Conservation (phyloP, 2,113 vertebrate species). For the Lepus europaeus region DNA sequence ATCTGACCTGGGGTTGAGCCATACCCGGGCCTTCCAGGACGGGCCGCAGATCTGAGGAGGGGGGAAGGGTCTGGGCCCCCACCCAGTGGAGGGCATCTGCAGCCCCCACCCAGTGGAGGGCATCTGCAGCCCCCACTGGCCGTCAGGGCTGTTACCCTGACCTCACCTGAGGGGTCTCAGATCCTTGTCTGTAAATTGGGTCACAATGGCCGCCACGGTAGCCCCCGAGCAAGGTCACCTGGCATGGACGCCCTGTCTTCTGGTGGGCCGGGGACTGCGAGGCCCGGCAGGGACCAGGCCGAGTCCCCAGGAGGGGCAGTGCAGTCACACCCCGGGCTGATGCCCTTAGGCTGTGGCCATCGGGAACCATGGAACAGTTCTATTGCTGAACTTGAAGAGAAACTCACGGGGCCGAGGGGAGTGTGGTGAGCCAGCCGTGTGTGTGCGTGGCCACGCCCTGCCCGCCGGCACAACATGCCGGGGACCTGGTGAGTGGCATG, state of each 20-base stretch:
- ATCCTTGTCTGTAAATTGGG: constrained; percentile 39
- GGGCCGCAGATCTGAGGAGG: not conserved
- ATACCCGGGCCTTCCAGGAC: not conserved
- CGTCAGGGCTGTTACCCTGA: not conserved
- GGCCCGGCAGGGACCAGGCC: not conserved
- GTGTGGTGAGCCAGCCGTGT: too few relatives aligned
- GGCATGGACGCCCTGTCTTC: not conserved
- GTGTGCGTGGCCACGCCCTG: too few relatives aligned
- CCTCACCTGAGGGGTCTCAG: not conserved
- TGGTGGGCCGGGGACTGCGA: not conserved
- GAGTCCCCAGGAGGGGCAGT: not conserved
- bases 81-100: too few relatives aligned
- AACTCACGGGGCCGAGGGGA: too few relatives aligned
- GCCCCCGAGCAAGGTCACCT: not conserved
- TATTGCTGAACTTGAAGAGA: too few relatives aligned
- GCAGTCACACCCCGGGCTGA: not conserved
- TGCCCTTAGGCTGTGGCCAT: not conserved
- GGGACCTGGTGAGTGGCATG: too few relatives aligned
- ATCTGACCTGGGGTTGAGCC: not conserved
- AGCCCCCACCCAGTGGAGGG: not conserved
- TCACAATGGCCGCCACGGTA: not conserved
- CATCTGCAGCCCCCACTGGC: too few relatives aligned
- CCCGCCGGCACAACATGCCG: too few relatives aligned
- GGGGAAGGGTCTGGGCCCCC: not conserved
- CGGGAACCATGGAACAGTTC: not conserved